Evolutionary conservation across 2,797 vertebrate species (phyloP).

Genomic region (Microtus californicus): DNA sequence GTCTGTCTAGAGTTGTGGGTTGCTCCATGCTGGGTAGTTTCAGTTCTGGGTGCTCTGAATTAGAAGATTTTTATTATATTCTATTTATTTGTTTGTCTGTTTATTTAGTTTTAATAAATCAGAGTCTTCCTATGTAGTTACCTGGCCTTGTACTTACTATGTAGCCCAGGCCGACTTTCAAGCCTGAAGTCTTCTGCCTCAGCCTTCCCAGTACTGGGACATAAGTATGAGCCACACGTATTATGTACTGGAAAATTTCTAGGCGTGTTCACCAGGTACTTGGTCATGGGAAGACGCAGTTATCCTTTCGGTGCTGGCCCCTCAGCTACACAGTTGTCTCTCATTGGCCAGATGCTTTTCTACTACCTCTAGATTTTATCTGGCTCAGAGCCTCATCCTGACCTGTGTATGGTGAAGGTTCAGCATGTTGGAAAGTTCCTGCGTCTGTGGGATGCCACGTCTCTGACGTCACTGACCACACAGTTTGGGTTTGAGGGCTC

Average conservation of each 20-base stretch:
- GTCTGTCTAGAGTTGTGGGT: not conserved
- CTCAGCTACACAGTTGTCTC: not conserved
- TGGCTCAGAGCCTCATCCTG: conserved; percentile 95
- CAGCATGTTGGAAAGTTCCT: conserved; percentile 88
- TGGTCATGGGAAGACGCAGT: conserved; percentile 61
- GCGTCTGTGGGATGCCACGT: conserved; percentile 92
- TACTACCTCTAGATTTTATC: conserved; percentile 93
- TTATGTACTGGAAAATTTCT: not conserved
- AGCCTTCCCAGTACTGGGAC: not conserved
- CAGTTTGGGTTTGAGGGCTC: conserved; percentile 90
- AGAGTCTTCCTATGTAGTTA: not conserved
- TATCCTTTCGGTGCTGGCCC: conserved; percentile 62
- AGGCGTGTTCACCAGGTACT: not conserved
- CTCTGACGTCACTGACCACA: conserved; percentile 88
- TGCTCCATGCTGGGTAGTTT: not conserved
- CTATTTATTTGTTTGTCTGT: not conserved
- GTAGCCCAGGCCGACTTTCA: not conserved
- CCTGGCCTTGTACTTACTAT: not conserved
- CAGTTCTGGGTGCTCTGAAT: conserved; percentile 55
- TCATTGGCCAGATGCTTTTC: conserved; percentile 85
- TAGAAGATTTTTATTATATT: not conserved
- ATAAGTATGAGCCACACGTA: not conserved
- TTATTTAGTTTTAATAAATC: not conserved
- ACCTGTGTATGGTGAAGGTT: conserved; percentile 93
- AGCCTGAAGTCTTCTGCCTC: not conserved